A percentile compares a stretch with the other conserved stretches of the same genome.
phyloP scores from a whole-genome alignment of 2,797 vertebrate genomes.

The Loris lydekkerianus region DNA sequence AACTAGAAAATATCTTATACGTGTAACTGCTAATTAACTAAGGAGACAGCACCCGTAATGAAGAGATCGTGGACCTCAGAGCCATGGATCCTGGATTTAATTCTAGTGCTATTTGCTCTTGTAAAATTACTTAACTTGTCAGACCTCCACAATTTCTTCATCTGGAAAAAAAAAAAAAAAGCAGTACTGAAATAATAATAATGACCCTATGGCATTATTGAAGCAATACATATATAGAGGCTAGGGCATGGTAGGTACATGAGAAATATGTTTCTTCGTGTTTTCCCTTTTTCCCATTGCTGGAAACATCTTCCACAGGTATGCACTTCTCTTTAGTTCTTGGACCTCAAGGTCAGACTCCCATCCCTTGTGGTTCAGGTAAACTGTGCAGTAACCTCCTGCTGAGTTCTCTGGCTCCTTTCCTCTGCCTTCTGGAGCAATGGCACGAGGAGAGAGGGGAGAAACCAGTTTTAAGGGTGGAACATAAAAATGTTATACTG shows the following conservation, averaged over 20 bases:
- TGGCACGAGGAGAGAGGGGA: not conserved
- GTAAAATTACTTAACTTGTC: not conserved
- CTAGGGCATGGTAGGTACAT: not conserved
- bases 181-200: not conserved
- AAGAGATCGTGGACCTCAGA: conserved; percentile 11
- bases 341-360: not conserved
- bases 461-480: not conserved
- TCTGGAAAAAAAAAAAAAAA: not conserved
- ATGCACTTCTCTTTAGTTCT: not conserved
- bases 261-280: not conserved
- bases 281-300: not conserved
- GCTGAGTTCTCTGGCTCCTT: not conserved
- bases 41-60: not conserved
- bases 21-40: not conserved
- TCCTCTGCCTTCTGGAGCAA: not conserved
- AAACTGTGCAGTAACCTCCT: not conserved
- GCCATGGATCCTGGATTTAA: not conserved
- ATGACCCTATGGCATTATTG: not conserved
- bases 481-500: not conserved
- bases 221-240: not conserved
- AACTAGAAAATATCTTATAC: not conserved
- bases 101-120: not conserved
- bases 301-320: not conserved
- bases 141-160: not conserved
- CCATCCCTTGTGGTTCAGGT: not conserved